These are phyloP conservation scores for Muscina levida DNA, from an alignment of 2,888 invertebrate genomes.

Conservation along the genomic window DNA sequence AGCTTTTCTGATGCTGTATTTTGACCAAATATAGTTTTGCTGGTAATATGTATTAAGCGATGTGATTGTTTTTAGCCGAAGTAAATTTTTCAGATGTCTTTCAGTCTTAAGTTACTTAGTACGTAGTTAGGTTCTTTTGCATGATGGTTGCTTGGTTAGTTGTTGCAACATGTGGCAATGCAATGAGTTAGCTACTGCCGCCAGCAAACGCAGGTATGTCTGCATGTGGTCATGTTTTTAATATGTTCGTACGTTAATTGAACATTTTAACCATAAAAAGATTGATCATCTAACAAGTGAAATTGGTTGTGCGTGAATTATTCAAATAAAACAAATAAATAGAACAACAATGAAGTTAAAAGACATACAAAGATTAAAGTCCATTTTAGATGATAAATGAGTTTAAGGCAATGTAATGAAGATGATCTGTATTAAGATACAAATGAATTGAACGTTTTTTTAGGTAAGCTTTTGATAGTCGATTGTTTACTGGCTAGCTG, in stretches of 20 bases:
- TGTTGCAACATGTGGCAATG: not conserved
- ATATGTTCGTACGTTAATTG: conserved; percentile 62
- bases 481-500: no score
- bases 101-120: conserved; percentile 9
- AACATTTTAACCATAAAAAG: conserved; percentile 66
- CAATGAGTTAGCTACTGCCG: no score
- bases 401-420: conserved; percentile 24
- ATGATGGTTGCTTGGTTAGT: not conserved
- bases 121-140: not conserved
- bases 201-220: not conserved
- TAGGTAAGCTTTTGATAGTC: no score
- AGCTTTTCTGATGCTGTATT: conserved; percentile 33
- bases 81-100: conserved; percentile 39
- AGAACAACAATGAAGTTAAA: not conserved
- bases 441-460: no score
- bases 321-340: conserved; percentile 56
- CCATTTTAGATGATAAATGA: conserved; percentile 32
- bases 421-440: no score
- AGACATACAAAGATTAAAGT: conserved; percentile 19
- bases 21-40: conserved; percentile 57
- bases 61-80: conserved; percentile 51
- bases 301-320: conserved; percentile 61
- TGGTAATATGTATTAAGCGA: conserved; percentile 51
- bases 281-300: conserved; percentile 64
- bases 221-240: conserved; percentile 48